These are phyloP conservation scores for Ranitomeya variabilis DNA, from an alignment of 2,113 vertebrate species.

Conservation along the genomic window DNA sequence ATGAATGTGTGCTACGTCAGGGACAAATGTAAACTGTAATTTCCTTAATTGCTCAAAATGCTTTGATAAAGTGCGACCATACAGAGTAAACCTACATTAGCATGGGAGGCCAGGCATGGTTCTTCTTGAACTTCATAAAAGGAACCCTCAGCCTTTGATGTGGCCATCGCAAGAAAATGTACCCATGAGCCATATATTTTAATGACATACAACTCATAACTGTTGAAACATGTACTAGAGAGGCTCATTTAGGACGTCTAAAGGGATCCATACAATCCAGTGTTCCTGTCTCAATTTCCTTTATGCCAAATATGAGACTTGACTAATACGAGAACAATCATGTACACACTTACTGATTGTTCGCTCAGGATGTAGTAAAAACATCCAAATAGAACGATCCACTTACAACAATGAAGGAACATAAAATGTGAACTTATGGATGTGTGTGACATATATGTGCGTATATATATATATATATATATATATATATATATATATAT, in stretches of 20 bases:
- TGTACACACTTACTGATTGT: background rate
- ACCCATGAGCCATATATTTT: conserved; percentile 4
- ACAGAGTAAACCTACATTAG: background rate
- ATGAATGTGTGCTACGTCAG: background rate
- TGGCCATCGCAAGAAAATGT: conserved; percentile 8
- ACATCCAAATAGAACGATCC: background rate
- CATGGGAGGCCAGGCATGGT: background rate
- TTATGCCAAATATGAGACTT: background rate
- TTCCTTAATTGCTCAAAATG: background rate
- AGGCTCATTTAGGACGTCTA: background rate
- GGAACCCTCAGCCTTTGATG: background rate
- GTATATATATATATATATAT: too few relatives aligned
- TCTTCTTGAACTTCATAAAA: conserved; percentile 5
- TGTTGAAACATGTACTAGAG: conserved; percentile 7
- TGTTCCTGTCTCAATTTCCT: background rate
- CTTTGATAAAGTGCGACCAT: background rate
- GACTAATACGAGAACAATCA: background rate
- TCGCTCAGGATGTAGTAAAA: background rate
- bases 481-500: too few relatives aligned
- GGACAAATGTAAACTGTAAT: background rate
- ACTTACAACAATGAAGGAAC: background rate
- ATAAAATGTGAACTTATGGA: background rate
- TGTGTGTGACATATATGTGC: too few relatives aligned
- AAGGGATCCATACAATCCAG: background rate
- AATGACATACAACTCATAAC: conserved; percentile 15